Evolutionary conservation across 2,113 vertebrate genomes (phyloP), one percentile per base, ranked within the genome.

Genomic region (Apteryx mantelli): DNA sequence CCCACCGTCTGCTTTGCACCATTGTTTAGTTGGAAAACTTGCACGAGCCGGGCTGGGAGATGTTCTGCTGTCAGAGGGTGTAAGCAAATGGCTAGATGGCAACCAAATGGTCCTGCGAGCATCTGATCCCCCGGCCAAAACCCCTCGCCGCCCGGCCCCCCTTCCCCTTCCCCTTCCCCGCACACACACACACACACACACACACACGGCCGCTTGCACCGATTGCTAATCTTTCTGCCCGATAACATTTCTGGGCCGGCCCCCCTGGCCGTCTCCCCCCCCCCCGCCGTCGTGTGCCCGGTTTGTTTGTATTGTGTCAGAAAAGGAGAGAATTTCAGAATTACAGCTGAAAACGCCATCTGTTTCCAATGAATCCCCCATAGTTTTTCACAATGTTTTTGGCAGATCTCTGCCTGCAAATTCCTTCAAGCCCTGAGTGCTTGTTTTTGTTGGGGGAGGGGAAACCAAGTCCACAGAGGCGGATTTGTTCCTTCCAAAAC

Each of bases 391-490:
- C 98, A 98, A 97, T 97, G 98, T 98, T 98, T 98, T 98, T 98
- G 98, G 98, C 98, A 98, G 98, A 98, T 98, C 97, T 94, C 97
- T 97, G 98, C 98, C 97, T 97, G 97, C 98, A 98, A 98, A 98
- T 98, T 99, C 98, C 98, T 98, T 97, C 86, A 97, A 98, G 98
- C 98, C 97, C 96, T 82, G 97, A 98, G 98, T 98, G 97, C 98
- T 98, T 99, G 98, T 99, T 99, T 98, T 99, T 98, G 98, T 99
- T 98, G 99, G 99, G 98, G 99, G 98, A 98, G 97, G 98, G 99
- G 98, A 96, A 96, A 91, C 97, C 97, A 95, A 97, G 97, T 98
- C 98, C 98, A 98, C 98, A 98, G 98, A 98, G 98, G 97, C 97
- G 97, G 98, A 96, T 98, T 98, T 98, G 98, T 98, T 98, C 98